phyloP scores from a whole-genome alignment of 2,797 vertebrate species.

The Pseudocheirus occidentalis region DNA sequence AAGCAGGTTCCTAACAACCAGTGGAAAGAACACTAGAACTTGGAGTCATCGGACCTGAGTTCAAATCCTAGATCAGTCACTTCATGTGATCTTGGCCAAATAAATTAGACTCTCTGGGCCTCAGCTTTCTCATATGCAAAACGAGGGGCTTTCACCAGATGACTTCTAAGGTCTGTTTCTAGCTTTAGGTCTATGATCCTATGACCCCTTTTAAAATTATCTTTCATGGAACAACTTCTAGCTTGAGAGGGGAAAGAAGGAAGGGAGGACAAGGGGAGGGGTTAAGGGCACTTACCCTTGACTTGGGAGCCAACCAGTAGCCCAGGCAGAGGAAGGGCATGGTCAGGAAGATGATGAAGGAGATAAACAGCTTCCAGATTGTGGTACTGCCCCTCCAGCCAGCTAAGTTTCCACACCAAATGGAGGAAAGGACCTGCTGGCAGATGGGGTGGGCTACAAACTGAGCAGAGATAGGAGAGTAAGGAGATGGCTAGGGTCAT shows the following conservation, averaged over 20 bases:
- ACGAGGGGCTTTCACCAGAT: not conserved
- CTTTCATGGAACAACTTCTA: not conserved
- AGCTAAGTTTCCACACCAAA: constrained; percentile 91
- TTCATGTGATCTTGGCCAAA: not conserved
- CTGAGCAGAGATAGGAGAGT: constrained; percentile 76
- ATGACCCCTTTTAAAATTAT: not conserved
- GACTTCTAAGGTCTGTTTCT: not conserved
- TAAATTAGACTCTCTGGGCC: not conserved
- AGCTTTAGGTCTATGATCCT: not conserved
- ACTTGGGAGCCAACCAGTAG: constrained; percentile 94
- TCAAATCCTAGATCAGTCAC: not conserved
- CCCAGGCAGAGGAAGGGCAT: constrained; percentile 92
- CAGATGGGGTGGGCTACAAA: constrained; percentile 94
- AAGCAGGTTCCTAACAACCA: not conserved
- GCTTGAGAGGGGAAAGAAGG: not conserved
- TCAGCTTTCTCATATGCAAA: not conserved
- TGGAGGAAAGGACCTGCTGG: constrained; percentile 93
- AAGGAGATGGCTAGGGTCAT: not conserved
- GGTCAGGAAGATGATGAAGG: constrained; percentile 90
- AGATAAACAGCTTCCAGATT: constrained; percentile 90
- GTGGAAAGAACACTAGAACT: not conserved
- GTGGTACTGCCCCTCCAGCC: constrained; percentile 91
- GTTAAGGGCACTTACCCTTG: constrained; percentile 85
- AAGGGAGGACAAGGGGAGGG: not conserved
- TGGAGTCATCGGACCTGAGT: not conserved